Evolutionary conservation across 2,797 vertebrate species (phyloP).

Genomic region (Crax fasciolata): DNA sequence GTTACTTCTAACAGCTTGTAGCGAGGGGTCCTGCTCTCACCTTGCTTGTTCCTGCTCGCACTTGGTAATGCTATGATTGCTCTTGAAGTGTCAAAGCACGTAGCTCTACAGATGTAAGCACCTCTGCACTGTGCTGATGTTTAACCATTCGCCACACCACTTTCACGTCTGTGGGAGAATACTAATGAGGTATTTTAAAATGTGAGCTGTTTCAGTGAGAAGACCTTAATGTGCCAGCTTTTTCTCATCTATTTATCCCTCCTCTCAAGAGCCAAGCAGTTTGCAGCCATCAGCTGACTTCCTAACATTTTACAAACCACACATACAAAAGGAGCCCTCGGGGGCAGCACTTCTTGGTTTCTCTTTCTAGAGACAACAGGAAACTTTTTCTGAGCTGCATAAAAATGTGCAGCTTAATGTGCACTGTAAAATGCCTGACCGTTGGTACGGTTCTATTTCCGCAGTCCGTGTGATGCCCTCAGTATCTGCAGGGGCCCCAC

Average conservation of each 20-base stretch:
- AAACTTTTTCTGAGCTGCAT: background rate
- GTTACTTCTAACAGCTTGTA: background rate
- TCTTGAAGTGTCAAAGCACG: background rate
- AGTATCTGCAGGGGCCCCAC: background rate
- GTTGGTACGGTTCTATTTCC: background rate
- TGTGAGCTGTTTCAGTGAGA: background rate
- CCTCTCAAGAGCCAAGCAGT: background rate
- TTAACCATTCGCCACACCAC: background rate
- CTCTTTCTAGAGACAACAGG: background rate
- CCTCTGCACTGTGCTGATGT: background rate
- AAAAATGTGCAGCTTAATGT: background rate
- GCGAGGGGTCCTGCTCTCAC: background rate
- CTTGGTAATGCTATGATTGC: background rate
- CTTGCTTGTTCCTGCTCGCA: background rate
- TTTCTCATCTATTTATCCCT: constrained; percentile 3
- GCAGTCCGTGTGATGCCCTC: background rate
- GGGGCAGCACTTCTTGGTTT: background rate
- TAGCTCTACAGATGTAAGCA: background rate
- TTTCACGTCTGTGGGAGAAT: background rate
- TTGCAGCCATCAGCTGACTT: background rate
- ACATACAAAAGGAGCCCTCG: background rate
- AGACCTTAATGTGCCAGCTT: background rate
- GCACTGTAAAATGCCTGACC: background rate
- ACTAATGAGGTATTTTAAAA: background rate
- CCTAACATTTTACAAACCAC: background rate